These are phyloP conservation scores for Pachycephus smyrnensis DNA, from an alignment of 2,888 invertebrate genomes.

Conservation along the genomic window DNA sequence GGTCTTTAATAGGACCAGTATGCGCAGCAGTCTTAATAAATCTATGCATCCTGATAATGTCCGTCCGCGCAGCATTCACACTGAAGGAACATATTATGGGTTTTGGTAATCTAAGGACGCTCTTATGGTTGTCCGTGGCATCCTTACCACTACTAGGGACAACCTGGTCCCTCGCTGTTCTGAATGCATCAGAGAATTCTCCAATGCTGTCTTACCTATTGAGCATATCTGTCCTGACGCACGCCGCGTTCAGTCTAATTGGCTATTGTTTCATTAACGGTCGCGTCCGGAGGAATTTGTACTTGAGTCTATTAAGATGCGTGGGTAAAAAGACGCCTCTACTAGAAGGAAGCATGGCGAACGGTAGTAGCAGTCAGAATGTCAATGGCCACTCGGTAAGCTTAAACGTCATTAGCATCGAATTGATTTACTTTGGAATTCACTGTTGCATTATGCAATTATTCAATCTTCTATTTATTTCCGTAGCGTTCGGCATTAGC, in stretches of 20 bases:
- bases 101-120: conserved; percentile 75
- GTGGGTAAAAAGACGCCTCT: conserved; percentile 86
- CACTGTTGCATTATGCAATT: conserved; percentile 13
- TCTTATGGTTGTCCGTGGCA: conserved; percentile 89
- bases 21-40: conserved; percentile 83
- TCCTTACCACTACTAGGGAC: conserved; percentile 86
- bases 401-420: conserved; percentile 14
- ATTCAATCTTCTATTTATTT: conserved; percentile 17
- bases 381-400: conserved; percentile 74
- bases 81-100: conserved; percentile 91
- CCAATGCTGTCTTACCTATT: conserved; percentile 81
- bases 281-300: conserved; percentile 83
- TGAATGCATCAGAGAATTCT: conserved; percentile 81
- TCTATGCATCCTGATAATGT: conserved; percentile 83
- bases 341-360: conserved; percentile 79
- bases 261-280: conserved; percentile 91
- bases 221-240: conserved; percentile 80
- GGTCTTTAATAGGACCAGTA: conserved; percentile 95
- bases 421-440: conserved; percentile 2
- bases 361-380: conserved; percentile 80
- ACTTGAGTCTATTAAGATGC: conserved; percentile 77
- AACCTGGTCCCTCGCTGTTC: conserved; percentile 87
- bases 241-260: conserved; percentile 85
- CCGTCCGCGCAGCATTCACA: conserved; percentile 91
- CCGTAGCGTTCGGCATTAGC: conserved; percentile 82